phyloP scores from a whole-genome alignment of 2,888 invertebrate species.

The Ectemnius continuus region DNA sequence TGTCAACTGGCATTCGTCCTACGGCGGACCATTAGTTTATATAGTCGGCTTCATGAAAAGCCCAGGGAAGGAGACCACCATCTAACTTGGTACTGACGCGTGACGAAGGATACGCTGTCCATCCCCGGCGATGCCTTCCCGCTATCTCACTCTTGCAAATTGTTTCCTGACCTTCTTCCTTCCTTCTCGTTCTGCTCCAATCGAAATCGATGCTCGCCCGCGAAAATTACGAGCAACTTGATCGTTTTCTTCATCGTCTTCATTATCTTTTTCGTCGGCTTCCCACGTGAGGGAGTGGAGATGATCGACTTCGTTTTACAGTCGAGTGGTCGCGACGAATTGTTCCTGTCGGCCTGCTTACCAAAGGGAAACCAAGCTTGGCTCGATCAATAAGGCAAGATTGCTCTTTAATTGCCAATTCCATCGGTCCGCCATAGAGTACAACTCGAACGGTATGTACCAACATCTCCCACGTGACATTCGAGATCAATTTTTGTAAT shows the following conservation, averaged over 20 bases:
- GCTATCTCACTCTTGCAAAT: too few species aligned
- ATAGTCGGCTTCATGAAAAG: constrained; percentile 59
- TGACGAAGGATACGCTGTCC: constrained; percentile 71
- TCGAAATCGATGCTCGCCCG: constrained; percentile 13
- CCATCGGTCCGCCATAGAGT: too few species aligned
- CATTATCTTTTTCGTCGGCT: constrained; percentile 9
- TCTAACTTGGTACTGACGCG: constrained; percentile 75
- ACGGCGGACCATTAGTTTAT: constrained; percentile 71
- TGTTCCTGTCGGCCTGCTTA: background rate
- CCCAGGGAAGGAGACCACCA: constrained; percentile 69
- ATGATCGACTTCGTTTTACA: constrained; percentile 61
- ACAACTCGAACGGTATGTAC: too few species aligned
- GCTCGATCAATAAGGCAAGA: background rate
- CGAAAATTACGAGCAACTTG: constrained; percentile 28
- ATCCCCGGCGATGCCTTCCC: constrained; percentile 51
- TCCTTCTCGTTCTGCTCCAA: constrained; percentile 8
- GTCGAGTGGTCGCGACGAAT: constrained; percentile 45
- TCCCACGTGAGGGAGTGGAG: constrained; percentile 16
- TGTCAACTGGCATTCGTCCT: constrained; percentile 68
- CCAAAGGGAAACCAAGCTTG: background rate
- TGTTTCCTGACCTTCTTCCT: background rate
- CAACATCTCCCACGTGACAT: background rate
- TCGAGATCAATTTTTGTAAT: background rate
- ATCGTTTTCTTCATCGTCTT: constrained; percentile 25
- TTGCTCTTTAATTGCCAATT: background rate